phyloP scores from a whole-genome alignment of 2,797 vertebrate genomes.

The Gallinago solitaria region DNA sequence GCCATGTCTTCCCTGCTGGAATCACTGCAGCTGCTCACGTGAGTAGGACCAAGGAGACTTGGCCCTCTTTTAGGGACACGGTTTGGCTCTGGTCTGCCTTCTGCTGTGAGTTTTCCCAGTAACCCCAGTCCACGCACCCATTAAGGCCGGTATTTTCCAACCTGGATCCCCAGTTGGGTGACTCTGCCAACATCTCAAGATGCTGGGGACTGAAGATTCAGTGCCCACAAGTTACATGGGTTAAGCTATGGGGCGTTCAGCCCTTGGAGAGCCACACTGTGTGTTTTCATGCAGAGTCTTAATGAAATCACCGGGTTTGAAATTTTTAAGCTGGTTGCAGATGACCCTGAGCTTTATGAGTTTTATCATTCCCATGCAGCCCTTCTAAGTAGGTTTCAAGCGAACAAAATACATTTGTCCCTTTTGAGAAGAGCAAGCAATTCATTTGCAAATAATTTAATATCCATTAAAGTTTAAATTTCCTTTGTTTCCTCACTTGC shows the following conservation, averaged over 20 bases:
- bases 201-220: background rate
- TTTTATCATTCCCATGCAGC: slow-evolving; percentile 52
- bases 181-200: background rate
- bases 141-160: background rate
- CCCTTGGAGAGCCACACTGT: background rate
- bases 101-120: background rate
- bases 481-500: slow-evolving; percentile 63
- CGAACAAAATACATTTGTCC: slow-evolving; percentile 21
- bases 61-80: background rate
- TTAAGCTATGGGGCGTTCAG: background rate
- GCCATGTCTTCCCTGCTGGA: background rate
- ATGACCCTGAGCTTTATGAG: slow-evolving; percentile 50
- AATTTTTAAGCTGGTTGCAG: slow-evolving; percentile 55
- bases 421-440: slow-evolving; percentile 59
- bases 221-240: background rate
- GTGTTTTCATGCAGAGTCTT: background rate
- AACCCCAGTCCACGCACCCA: background rate
- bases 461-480: slow-evolving; percentile 73
- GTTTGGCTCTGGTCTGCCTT: background rate
- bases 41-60: background rate
- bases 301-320: background rate
- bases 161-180: background rate
- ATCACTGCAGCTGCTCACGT: background rate
- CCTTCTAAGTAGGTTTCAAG: slow-evolving; percentile 65
- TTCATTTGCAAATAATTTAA: slow-evolving; percentile 75